Base-by-base conservation (phyloP, 1,140 invertebrate species). In the Temnothorax nylanderi region DNA sequence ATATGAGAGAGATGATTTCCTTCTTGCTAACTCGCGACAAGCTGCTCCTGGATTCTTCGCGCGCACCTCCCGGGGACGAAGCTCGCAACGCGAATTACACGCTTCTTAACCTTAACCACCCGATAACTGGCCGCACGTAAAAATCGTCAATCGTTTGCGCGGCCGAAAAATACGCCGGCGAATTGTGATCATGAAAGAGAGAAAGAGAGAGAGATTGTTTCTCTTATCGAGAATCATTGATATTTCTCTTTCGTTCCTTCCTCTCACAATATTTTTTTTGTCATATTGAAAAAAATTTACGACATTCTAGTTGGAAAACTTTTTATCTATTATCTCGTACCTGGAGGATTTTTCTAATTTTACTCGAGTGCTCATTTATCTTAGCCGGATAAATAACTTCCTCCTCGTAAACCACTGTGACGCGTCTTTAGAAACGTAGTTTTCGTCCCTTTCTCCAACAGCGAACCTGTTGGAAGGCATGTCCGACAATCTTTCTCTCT, bases 21-120 rank as follows among this genome's bases (percentile, higher is more conserved):
- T 75, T 84, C 80, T 84, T 74, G 80, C 80, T 84, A 84, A 84
- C 80, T 84, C 80, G 69, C 80, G 80, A 84, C 80, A 84, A 84
- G 80, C 80, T 82, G 80, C 80, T 84, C 41, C 80, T 62, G 80
- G 80, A 84, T 75, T 75, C 80, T 84, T 82, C 54, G 69, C 80
- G 80, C 67, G 67, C 65, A 82, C 18, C 80, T 80, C 47, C n/a
- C 62, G 62, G 34, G 67, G 67, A 51, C 80, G 80, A 49, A 75
- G 54, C 69, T 84, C 41, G 54, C 69, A 84, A 84, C 80, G 77
- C 64, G 80, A 84, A 84, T 84, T 84, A 84, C 80, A 84, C 80
- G 80, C 80, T 84, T 84, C 80, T 84, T 84, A 84, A 84, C 80
- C 41, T 26, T 60, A 75, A 74, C 51, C 51, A 60, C 2, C 54